Conservation (phyloP, 2,888 invertebrate genomes). For the Cyclophora punctaria region DNA sequence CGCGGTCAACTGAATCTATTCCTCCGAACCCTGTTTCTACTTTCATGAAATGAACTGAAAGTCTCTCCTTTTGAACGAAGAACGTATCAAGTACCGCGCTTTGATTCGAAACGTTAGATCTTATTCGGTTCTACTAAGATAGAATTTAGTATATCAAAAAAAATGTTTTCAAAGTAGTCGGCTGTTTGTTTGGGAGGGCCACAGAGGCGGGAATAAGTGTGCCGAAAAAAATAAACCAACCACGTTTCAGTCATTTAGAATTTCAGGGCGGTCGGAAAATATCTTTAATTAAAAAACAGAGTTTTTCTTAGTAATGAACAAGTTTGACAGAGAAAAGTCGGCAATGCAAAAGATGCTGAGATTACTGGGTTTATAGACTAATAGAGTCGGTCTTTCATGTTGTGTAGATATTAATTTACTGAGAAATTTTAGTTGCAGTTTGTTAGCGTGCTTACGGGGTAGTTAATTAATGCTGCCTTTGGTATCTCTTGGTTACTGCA, state of each 20-base stretch:
- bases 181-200: slow-evolving; percentile 75
- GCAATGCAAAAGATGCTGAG: slow-evolving; percentile 1
- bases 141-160: slow-evolving; percentile 16
- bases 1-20: slow-evolving; percentile 68
- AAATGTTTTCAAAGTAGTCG: slow-evolving; percentile 68
- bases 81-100: slow-evolving; percentile 22
- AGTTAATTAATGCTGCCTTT: slow-evolving; percentile 6
- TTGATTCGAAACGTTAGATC: slow-evolving; percentile 12
- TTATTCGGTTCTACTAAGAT: slow-evolving; percentile 3
- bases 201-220: slow-evolving; percentile 73
- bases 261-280: slow-evolving; percentile 63
- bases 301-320: slow-evolving; percentile 62
- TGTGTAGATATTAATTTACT: slow-evolving; percentile 37
- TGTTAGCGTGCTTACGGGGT: background rate
- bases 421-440: slow-evolving; percentile 14
- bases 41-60: slow-evolving; percentile 73
- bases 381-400: slow-evolving; percentile 27
- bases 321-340: slow-evolving; percentile 30
- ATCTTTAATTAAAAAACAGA: slow-evolving; percentile 71
- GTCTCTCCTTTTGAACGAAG: slow-evolving; percentile 25
- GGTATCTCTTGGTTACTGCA: background rate
- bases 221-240: slow-evolving; percentile 74
- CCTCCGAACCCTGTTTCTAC: slow-evolving; percentile 52
- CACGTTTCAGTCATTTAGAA: slow-evolving; percentile 71
- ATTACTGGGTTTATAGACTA: slow-evolving; percentile 20